These are phyloP conservation scores for Drosophila nigricruria DNA, from an alignment of 2,888 invertebrate genomes.

Conservation along the genomic window DNA sequence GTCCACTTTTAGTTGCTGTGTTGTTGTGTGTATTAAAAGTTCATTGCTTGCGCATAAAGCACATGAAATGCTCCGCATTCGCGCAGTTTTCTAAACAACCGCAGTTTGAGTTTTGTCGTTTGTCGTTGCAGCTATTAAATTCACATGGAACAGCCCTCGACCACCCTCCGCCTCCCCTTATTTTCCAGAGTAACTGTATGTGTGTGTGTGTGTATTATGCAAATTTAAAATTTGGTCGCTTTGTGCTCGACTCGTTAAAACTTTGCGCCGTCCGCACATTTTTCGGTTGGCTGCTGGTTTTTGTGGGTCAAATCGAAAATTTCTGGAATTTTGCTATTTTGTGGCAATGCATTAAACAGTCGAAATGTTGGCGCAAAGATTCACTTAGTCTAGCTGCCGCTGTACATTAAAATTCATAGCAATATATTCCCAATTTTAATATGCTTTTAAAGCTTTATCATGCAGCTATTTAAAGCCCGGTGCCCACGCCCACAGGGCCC, in stretches of 20 bases:
- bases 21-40: constrained; percentile 76
- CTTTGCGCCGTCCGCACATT: constrained; percentile 68
- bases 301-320: constrained; percentile 53
- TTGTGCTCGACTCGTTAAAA: constrained; percentile 63
- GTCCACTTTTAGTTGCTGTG: constrained; percentile 48
- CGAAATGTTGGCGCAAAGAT: constrained; percentile 52
- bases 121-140: constrained; percentile 77
- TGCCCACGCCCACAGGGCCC: neutral
- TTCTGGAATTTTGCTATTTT: constrained; percentile 42
- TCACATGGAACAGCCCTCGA: constrained; percentile 36
- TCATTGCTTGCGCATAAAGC: constrained; percentile 79
- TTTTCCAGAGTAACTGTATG: neutral
- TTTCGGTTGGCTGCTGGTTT: constrained; percentile 50
- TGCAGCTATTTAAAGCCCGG: constrained; percentile 4
- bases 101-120: constrained; percentile 76
- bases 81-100: constrained; percentile 72
- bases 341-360: constrained; percentile 58
- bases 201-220: constrained; percentile 62
- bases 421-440: neutral
- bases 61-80: constrained; percentile 74
- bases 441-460: constrained; percentile 3
- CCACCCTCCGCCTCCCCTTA: neutral
- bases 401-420: constrained; percentile 45
- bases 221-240: constrained; percentile 69
- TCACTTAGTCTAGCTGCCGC: constrained; percentile 32